Evolutionary conservation across 1,140 invertebrate species (phyloP).

Genomic region (Stenopsyche tienmushanensis): DNA sequence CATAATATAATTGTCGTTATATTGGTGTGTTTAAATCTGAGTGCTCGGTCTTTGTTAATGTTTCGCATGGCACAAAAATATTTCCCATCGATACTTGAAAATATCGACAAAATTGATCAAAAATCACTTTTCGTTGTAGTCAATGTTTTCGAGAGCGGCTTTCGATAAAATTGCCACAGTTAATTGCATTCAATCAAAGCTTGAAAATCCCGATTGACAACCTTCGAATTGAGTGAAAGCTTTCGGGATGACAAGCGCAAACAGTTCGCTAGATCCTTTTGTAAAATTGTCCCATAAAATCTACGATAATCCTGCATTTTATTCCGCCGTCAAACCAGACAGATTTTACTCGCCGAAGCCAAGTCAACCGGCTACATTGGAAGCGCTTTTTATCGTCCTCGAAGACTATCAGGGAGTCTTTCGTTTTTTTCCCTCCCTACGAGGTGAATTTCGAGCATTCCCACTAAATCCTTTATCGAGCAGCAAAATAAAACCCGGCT

Average conservation of each 20-base stretch:
- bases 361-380: background rate
- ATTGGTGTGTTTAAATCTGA: too few species aligned
- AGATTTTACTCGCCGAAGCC: slow-evolving; percentile 14
- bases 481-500: too few species aligned
- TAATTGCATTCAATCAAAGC: too few species aligned
- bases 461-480: too few species aligned
- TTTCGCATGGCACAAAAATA: too few species aligned
- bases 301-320: slow-evolving; percentile 36
- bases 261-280: slow-evolving; percentile 26
- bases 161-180: too few species aligned
- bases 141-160: too few species aligned
- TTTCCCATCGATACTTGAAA: too few species aligned
- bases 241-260: slow-evolving; percentile 25
- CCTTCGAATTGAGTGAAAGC: slow-evolving; percentile 25
- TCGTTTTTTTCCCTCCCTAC: background rate
- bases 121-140: too few species aligned
- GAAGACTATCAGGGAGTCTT: slow-evolving; percentile 9
- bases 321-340: slow-evolving; percentile 34
- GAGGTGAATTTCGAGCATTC: background rate
- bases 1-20: too few species aligned
- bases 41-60: too few species aligned
- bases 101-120: too few species aligned
- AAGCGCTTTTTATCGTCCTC: slow-evolving; percentile 25
- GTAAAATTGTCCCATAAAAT: slow-evolving; percentile 39
- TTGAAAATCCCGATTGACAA: slow-evolving; percentile 28